Evolutionary conservation across 2,888 invertebrate genomes (phyloP), one percentile per base, ranked within the genome.

Genomic region (Oscheius sp.): DNA sequence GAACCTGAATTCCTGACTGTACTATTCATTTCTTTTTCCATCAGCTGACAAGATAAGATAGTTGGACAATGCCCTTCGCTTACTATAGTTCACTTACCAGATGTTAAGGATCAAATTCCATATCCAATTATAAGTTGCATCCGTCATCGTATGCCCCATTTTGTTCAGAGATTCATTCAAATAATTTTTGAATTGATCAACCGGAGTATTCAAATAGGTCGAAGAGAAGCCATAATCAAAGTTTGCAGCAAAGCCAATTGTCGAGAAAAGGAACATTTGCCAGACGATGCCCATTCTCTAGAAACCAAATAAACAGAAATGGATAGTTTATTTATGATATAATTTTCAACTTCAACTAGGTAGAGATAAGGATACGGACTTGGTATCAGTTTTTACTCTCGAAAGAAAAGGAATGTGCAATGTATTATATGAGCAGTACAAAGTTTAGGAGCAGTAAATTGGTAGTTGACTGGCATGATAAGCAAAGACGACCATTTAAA

Each of bases 181-280:
- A 26, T 73, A 74, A 4, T 22, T 57, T 73, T 74, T 44, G 54
- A 82, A 82, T 30, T 76, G 69, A 50, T 74, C 73, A 0, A 82
- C 80, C 0, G 82, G 78, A 4, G 80, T 79, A 45, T 82, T 82
- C 38, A 82, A 51, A 63, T 81, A 82, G 17, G 79, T 78, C 0
- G 77, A 69, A 0, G 80, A 77, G 66, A 79, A 82, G n/a, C 80
- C 82, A 69, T 80, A 80, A 17, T 80, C 76, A 45, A 80, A 81
- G 50, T 79, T 81, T n/a, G 77, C 70, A 2, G 81, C 62, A 2
- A 79, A 66, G 0, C 79, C 73, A 17, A 81, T 68, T 1, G 66
- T 26, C 5, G 61, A 65, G 28, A 71, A 75, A 6, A 78, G 66
- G 9, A 54, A 56, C n/a, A 78, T 44, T 41, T 70, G 74, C 59